A percentile compares a stretch with the other conserved stretches of the same genome.
Conservation (phyloP, 2,888 invertebrate genomes). For the Sinodicranocentrus sp. region DNA sequence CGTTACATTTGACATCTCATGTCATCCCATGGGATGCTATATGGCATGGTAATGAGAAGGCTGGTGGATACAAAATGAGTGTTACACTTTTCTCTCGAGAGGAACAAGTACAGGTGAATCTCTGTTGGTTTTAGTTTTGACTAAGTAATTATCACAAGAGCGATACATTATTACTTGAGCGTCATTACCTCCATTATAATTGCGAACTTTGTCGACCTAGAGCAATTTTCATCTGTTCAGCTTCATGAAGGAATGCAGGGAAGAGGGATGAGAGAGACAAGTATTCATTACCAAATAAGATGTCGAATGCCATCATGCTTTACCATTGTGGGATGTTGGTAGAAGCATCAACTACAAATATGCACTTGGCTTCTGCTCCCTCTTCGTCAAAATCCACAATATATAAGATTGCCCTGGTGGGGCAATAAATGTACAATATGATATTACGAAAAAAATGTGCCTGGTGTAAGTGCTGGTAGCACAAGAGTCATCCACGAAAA, state of each 20-base stretch:
- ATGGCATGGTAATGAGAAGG: constrained; percentile 15
- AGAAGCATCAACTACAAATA: too few species aligned
- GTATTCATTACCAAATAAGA: constrained; percentile 45
- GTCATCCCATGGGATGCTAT: constrained; percentile 8
- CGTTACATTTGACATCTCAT: not conserved
- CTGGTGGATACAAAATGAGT: too few species aligned
- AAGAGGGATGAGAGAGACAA: not conserved
- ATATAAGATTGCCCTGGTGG: not conserved
- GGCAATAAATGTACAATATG: constrained; percentile 53
- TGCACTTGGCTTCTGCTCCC: too few species aligned
- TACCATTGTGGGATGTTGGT: not conserved
- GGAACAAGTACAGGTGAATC: constrained; percentile 44
- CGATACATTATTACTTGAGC: constrained; percentile 48
- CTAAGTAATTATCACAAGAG: constrained; percentile 58
- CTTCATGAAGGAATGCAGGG: constrained; percentile 59
- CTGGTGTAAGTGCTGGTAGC: constrained; percentile 16
- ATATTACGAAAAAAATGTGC: constrained; percentile 38
- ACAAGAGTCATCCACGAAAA: constrained; percentile 22
- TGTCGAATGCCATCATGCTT: constrained; percentile 55
- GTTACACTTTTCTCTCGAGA: too few species aligned
- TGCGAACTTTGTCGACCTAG: constrained; percentile 55
- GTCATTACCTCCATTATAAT: constrained; percentile 40
- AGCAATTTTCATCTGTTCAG: constrained; percentile 59
- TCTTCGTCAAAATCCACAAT: too few species aligned
- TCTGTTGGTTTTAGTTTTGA: not conserved